Base-by-base conservation (phyloP, 2,888 invertebrate species). In the Limnephilus rhombicus region DNA sequence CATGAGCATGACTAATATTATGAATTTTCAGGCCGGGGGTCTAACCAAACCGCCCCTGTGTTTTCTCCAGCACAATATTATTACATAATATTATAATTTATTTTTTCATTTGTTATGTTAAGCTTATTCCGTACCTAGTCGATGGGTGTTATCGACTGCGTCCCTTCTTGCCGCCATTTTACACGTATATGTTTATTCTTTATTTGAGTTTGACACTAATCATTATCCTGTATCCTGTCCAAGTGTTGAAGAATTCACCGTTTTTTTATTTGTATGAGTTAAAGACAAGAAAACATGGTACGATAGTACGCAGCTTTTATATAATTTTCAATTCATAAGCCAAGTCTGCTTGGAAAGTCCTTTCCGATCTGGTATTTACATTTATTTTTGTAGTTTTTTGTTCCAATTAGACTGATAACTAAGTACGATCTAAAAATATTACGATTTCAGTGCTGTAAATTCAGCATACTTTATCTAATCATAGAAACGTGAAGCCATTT, bases 91-190 rank as follows among this genome's bases (percentile, higher is more conserved):
- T 37, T 83, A 45, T 49, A 13, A 13, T 49, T 49, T 49, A 49
- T 49, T 49, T 83, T 83, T 83, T 83, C 37, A 83, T 15, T 83
- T 18, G 37, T 83, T 83, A 83, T 83, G 83, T 83, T 83, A 83
- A 83, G 83, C 83, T 83, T 83, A 34, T 83, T 83, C 15, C 37
- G 83, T 37, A 18, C 68, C 24, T 68, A 68, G 41, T 83, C 34
- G 41, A 34, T 37, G 83, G 18, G 83, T 37, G 83, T 83, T 41
- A 41, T 83, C 83, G 37, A 41, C 37, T 83, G 37, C 83, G 24
- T 41, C 24, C 83, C 45, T 68, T 24, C 68, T 24, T 68, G 68
- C 68, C 68, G 9, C 68, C 68, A 68, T 68, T 68, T 68, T 68
- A 24, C 24, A 68, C 9, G n/a, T 24, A n/a, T n/a, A 68, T 68